phyloP scores from a whole-genome alignment of 2,888 invertebrate genomes.

The Sarcophaga subvicina region DNA sequence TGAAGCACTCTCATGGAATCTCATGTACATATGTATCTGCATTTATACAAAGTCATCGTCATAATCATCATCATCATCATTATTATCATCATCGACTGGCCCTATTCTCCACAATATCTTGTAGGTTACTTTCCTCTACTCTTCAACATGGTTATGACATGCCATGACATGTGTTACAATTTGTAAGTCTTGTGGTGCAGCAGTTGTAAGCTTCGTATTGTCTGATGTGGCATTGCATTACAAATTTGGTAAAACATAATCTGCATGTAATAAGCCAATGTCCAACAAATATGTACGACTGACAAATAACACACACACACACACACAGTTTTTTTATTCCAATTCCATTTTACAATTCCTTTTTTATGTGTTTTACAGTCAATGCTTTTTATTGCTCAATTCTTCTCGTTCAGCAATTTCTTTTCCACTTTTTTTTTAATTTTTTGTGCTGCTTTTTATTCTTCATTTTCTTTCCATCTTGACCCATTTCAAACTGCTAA shows the following conservation, averaged over 20 bases:
- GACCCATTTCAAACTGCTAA: slow-evolving; percentile 12
- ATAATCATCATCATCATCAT: neutral
- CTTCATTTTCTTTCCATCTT: slow-evolving; percentile 6
- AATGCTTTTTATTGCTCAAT: neutral
- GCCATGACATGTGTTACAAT: neutral
- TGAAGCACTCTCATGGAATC: neutral
- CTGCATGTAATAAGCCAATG: slow-evolving; percentile 68
- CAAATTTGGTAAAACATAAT: slow-evolving; percentile 63
- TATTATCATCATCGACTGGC: neutral
- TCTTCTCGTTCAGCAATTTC: neutral
- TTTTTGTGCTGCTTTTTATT: neutral
- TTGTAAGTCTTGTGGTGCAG: neutral
- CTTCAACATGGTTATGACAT: neutral
- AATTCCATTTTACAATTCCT: slow-evolving; percentile 3
- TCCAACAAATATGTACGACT: slow-evolving; percentile 56
- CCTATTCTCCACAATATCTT: slow-evolving; percentile 2
- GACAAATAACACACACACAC: slow-evolving; percentile 35
- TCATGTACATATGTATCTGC: neutral
- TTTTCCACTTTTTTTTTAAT: slow-evolving; percentile 13
- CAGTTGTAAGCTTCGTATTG: slow-evolving; percentile 1
- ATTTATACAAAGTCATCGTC: neutral
- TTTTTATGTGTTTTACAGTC: neutral
- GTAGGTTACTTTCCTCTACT: too few species aligned
- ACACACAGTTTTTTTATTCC: slow-evolving; percentile 8
- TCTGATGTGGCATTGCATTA: slow-evolving; percentile 60